These are phyloP conservation scores for Symphodus melops DNA, from an alignment of 2,113 vertebrate species.

Conservation along the genomic window DNA sequence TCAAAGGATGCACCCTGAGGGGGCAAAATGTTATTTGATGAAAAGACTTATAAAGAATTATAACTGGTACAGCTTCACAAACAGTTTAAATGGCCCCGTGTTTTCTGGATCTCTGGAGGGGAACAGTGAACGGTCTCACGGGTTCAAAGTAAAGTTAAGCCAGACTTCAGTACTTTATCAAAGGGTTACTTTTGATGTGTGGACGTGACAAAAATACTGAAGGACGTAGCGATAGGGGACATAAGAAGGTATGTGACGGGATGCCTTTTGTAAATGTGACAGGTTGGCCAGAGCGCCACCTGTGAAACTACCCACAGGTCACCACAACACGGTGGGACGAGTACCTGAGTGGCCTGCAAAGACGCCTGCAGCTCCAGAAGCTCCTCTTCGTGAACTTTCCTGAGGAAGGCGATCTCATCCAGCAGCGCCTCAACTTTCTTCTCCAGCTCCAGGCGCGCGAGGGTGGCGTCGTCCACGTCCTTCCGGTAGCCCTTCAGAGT, in stretches of 20 bases:
- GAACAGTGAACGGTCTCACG: no score
- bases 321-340: background rate
- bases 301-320: background rate
- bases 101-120: no score
- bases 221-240: background rate
- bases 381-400: conserved; percentile 86
- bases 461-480: conserved; percentile 84
- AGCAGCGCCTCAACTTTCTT: conserved; percentile 86
- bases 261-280: background rate
- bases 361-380: conserved; percentile 84
- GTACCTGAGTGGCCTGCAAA: conserved; percentile 85
- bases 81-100: no score
- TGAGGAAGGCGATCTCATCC: conserved; percentile 88
- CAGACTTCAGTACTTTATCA: background rate
- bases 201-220: background rate
- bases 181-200: background rate
- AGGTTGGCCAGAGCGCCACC: background rate
- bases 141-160: no score
- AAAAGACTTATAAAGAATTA: no score
- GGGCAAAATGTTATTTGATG: no score
- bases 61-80: no score
- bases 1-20: rapidly evolving
- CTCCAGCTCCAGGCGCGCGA: conserved; percentile 84
- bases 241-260: background rate
- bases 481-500: conserved; percentile 80